Conservation (phyloP, 2,888 invertebrate species). For the Chirona hameri region DNA sequence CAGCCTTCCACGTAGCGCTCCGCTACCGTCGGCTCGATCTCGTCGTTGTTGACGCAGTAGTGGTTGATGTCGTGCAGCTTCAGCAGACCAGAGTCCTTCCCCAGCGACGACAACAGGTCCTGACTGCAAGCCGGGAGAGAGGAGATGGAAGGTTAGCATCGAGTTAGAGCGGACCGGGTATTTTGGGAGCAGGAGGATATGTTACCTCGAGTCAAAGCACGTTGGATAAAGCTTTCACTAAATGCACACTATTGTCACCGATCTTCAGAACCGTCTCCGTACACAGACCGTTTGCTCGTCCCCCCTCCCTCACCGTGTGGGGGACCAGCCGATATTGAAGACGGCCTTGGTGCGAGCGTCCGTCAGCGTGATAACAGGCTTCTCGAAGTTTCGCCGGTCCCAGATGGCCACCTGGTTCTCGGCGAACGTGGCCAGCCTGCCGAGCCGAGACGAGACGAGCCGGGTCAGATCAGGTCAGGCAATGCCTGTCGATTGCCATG, state of each 20-base stretch:
- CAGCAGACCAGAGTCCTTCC: constrained; percentile 70
- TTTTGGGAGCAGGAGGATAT: too few species aligned
- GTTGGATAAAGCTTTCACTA: too few species aligned
- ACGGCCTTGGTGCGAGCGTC: constrained; percentile 56
- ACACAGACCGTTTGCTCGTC: not conserved
- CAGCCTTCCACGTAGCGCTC: constrained; percentile 55
- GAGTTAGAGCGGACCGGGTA: too few species aligned
- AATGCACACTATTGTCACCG: too few species aligned
- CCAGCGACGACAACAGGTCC: constrained; percentile 74
- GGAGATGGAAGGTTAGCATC: not conserved
- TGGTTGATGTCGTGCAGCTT: constrained; percentile 83
- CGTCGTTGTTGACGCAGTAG: constrained; percentile 58
- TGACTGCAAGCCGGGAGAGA: constrained; percentile 49
- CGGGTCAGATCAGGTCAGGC: too few species aligned
- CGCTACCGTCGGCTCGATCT: constrained; percentile 70
- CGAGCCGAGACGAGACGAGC: not conserved
- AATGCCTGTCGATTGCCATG: too few species aligned
- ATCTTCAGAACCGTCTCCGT: too few species aligned
- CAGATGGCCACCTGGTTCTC: constrained; percentile 79
- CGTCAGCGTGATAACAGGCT: constrained; percentile 68
- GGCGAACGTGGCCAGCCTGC: constrained; percentile 72
- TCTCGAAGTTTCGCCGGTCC: constrained; percentile 82
- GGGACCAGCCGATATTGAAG: constrained; percentile 79
- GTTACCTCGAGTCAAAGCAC: too few species aligned
- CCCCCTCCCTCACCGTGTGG: constrained; percentile 62